A percentile compares a stretch with the other conserved stretches of the same genome.
Evolutionary conservation across 2,797 vertebrate species (phyloP).

Genomic region (Gallirallus australis): DNA sequence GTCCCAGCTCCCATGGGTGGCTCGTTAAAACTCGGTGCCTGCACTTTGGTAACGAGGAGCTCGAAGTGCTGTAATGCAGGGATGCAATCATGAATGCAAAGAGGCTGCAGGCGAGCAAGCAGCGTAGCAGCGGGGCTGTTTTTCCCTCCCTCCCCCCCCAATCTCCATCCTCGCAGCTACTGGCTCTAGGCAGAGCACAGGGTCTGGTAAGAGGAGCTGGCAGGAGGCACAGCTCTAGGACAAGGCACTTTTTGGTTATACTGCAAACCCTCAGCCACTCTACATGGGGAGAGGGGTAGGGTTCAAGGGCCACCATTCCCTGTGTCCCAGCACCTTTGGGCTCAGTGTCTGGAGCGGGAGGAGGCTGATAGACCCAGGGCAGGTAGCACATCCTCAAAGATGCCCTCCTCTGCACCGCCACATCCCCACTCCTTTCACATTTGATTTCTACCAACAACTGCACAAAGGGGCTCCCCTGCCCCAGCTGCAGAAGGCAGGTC

Average conservation of each 20-base stretch:
- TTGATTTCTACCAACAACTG: background rate
- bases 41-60: constrained; percentile 53
- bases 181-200: background rate
- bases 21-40: constrained; percentile 45
- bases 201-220: constrained; percentile 19
- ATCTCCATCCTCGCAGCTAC: background rate
- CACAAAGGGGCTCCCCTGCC: background rate
- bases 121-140: background rate
- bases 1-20: constrained; percentile 39
- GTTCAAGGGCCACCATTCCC: background rate
- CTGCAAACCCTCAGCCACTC: background rate
- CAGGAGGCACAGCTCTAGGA: background rate
- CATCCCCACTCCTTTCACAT: background rate
- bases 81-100: constrained; percentile 49
- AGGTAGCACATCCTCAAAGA: background rate
- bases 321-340: background rate
- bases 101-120: constrained; percentile 36
- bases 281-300: background rate
- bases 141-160: background rate
- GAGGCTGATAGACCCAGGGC: background rate
- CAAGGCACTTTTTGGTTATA: background rate
- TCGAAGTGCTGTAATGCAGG: constrained; percentile 39
- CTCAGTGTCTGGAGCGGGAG: background rate
- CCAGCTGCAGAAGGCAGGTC: background rate
- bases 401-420: background rate